Evolutionary conservation across 2,888 invertebrate species (phyloP).

Genomic region (Lepidochitona cinerea): DNA sequence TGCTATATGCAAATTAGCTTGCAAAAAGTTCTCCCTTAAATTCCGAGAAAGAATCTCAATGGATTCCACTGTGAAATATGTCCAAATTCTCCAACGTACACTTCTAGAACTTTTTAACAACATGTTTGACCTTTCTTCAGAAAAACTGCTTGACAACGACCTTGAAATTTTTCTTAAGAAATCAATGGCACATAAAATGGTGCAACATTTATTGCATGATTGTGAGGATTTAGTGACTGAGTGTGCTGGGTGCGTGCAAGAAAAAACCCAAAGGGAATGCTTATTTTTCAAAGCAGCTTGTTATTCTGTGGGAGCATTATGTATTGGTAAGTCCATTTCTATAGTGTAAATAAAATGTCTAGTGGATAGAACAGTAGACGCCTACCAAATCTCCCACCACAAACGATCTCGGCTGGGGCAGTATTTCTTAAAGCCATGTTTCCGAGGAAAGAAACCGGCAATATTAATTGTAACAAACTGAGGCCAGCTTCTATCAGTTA

Average conservation of each 20-base stretch:
- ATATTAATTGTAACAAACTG: no score
- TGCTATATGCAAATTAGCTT: background rate
- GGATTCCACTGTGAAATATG: background rate
- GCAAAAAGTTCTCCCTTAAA: background rate
- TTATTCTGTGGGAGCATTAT: background rate
- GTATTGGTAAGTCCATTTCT: background rate
- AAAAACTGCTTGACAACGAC: no score
- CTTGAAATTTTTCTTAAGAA: background rate
- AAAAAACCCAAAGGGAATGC: background rate
- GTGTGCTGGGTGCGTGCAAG: background rate
- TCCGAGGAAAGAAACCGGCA: no score
- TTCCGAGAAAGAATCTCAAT: slow-evolving; percentile 1
- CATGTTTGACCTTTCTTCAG: background rate
- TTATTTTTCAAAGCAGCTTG: background rate
- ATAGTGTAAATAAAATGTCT: no score
- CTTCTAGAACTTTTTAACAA: background rate
- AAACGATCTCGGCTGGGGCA: no score
- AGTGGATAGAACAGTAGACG: no score
- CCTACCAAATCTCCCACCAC: no score
- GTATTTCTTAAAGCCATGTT: no score
- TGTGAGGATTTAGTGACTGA: background rate
- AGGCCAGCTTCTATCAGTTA: no score
- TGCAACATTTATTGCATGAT: background rate
- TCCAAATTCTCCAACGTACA: background rate
- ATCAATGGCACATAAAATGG: background rate